Percentiles rank a stretch among this genome's conserved stretches.
These are phyloP conservation scores for Lasius fuliginosus DNA, from an alignment of 2,888 invertebrate genomes.

Conservation along the genomic window DNA sequence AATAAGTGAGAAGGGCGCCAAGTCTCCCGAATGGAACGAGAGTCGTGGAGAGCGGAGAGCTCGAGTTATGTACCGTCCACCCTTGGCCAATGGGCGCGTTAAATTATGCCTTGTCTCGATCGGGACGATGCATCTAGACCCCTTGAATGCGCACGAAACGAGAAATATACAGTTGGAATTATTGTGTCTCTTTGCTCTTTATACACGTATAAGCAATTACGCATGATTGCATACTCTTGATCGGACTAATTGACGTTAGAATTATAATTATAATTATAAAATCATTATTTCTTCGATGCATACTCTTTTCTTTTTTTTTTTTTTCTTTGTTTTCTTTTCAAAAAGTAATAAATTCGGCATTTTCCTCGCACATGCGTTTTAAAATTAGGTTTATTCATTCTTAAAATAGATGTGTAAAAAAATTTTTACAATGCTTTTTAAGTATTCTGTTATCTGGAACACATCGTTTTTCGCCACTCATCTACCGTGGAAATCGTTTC, in stretches of 20 bases:
- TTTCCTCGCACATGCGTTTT: background rate
- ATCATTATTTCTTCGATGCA: background rate
- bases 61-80: conserved; percentile 77
- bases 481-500: background rate
- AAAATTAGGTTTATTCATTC: background rate
- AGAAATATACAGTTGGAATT: conserved; percentile 22
- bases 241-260: background rate
- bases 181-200: background rate
- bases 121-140: conserved; percentile 72
- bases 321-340: background rate
- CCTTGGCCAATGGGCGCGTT: conserved; percentile 77
- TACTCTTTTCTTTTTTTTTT: background rate
- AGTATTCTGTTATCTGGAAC: background rate
- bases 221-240: background rate
- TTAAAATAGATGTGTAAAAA: background rate
- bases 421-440: background rate
- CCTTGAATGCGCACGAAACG: conserved; percentile 55
- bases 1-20: conserved; percentile 75
- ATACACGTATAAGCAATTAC: background rate
- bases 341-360: background rate
- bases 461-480: background rate
- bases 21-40: conserved; percentile 76
- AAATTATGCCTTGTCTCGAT: conserved; percentile 79
- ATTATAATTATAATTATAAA: background rate
- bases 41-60: conserved; percentile 61